phyloP scores from a whole-genome alignment of 2,888 invertebrate genomes.

The Escarpia spicata region DNA sequence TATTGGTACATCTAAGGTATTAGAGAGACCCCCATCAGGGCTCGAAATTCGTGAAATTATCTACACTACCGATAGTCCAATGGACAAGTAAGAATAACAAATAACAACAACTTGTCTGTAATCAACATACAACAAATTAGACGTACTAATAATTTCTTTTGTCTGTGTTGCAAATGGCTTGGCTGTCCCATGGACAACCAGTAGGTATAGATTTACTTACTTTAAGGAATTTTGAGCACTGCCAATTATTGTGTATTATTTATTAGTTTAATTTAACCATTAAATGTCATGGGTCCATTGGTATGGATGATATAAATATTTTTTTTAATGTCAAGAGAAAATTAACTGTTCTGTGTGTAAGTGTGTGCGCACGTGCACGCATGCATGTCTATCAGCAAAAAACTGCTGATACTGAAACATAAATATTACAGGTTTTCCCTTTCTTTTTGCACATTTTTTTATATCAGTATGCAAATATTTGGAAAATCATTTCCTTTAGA shows the following conservation, averaged over 20 bases:
- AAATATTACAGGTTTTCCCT: background rate
- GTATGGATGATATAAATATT: background rate
- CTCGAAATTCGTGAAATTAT: too few relatives aligned
- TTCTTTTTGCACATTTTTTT: background rate
- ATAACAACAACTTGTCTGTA: background rate
- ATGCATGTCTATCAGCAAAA: background rate
- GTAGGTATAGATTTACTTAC: too few relatives aligned
- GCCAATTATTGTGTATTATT: background rate
- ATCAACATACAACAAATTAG: background rate
- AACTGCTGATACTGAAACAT: too few relatives aligned
- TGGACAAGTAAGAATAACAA: too few relatives aligned
- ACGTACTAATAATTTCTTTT: too few relatives aligned
- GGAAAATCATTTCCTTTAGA: background rate
- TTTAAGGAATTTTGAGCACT: too few relatives aligned
- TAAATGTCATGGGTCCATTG: background rate
- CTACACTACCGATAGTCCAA: too few relatives aligned
- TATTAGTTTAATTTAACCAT: too few relatives aligned
- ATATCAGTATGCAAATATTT: background rate
- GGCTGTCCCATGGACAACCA: too few relatives aligned
- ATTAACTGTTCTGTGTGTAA: background rate
- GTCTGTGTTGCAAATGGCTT: too few relatives aligned
- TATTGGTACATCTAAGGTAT: background rate
- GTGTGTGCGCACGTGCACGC: background rate
- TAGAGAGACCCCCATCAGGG: too few relatives aligned
- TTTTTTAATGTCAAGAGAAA: background rate